A percentile compares a stretch with the other conserved stretches of the same genome.
Conservation (phyloP, 1,140 invertebrate species). For the Hyles vespertilio region DNA sequence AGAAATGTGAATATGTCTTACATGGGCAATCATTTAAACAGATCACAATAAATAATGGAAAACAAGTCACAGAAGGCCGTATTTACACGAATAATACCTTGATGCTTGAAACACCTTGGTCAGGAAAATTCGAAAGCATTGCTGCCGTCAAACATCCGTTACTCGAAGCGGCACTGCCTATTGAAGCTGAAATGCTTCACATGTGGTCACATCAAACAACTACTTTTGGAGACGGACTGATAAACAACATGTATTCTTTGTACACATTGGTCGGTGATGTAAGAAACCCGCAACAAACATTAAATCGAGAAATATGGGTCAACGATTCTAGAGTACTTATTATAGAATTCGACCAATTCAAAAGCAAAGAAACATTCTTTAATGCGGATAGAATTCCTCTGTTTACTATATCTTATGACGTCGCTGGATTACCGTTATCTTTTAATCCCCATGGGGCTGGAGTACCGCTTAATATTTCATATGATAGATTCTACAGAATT, state of each 20-base stretch:
- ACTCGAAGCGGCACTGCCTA: slow-evolving; percentile 89
- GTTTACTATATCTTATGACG: slow-evolving; percentile 91
- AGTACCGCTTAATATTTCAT: slow-evolving; percentile 90
- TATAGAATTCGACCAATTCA: slow-evolving; percentile 93
- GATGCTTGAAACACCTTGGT: slow-evolving; percentile 81
- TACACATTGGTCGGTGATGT: slow-evolving; percentile 90
- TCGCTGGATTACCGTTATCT: slow-evolving; percentile 87
- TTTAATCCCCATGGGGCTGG: slow-evolving; percentile 85
- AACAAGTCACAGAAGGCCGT: slow-evolving; percentile 81
- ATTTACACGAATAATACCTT: slow-evolving; percentile 88
- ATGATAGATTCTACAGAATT: slow-evolving; percentile 94
- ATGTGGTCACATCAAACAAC: slow-evolving; percentile 90
- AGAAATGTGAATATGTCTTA: slow-evolving; percentile 76
- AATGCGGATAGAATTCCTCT: slow-evolving; percentile 88
- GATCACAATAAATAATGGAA: slow-evolving; percentile 78
- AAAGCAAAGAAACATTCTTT: slow-evolving; percentile 91
- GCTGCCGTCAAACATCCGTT: slow-evolving; percentile 90
- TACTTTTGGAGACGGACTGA: slow-evolving; percentile 83
- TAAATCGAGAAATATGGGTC: slow-evolving; percentile 89
- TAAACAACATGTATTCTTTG: slow-evolving; percentile 87
- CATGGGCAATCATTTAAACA: slow-evolving; percentile 76
- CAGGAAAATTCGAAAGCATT: slow-evolving; percentile 83
- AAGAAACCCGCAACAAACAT: slow-evolving; percentile 86
- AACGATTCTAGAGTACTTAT: slow-evolving; percentile 89
- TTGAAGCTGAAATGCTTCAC: slow-evolving; percentile 93